Evolutionary conservation across 2,797 vertebrate species (phyloP).

Genomic region (Valencia hispanica): DNA sequence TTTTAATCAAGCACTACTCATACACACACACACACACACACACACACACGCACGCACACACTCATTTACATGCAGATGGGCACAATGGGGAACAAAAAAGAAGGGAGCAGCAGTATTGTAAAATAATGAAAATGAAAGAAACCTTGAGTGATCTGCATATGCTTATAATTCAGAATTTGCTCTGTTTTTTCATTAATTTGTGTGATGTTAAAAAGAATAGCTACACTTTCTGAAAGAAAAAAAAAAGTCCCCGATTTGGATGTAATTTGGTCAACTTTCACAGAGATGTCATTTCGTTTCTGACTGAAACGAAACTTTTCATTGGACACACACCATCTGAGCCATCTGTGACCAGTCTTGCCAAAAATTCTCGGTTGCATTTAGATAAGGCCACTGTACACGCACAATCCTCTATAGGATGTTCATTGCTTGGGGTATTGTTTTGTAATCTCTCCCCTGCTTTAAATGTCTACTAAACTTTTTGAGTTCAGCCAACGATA

Average conservation of each 20-base stretch:
- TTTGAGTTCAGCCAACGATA: neutral
- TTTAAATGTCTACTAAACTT: neutral
- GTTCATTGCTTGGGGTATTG: no score
- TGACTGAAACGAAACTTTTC: no score
- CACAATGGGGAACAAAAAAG: conserved; percentile 18
- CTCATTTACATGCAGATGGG: conserved; percentile 22
- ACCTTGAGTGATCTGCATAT: neutral
- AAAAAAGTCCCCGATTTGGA: neutral
- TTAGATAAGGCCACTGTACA: no score
- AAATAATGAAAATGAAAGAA: neutral
- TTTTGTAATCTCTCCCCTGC: no score
- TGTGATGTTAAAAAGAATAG: neutral
- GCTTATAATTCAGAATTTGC: neutral
- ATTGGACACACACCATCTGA: no score
- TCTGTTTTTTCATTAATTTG: neutral
- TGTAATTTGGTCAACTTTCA: neutral
- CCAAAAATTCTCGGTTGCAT: no score
- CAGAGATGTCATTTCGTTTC: neutral
- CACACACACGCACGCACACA: conserved; percentile 24
- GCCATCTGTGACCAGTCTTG: no score
- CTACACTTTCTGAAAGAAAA: neutral
- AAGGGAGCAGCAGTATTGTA: conserved; percentile 11
- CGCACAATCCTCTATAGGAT: no score
- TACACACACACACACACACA: conserved; percentile 19
- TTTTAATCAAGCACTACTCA: conserved; percentile 52